These are phyloP conservation scores for Parnassius smintheus DNA, from an alignment of 2,888 invertebrate genomes.

Conservation along the genomic window DNA sequence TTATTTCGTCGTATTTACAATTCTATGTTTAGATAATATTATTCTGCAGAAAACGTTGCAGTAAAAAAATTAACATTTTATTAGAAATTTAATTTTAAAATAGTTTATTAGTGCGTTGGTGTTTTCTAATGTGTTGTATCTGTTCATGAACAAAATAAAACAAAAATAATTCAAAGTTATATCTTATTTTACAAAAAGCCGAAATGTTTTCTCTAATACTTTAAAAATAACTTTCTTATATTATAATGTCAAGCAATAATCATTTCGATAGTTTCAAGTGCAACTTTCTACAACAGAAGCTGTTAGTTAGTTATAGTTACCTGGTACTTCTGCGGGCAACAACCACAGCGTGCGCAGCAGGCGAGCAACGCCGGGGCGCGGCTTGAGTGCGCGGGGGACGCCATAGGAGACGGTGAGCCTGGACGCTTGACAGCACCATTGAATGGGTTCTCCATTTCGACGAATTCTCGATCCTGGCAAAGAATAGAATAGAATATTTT, in stretches of 20 bases:
- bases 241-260: too few species aligned
- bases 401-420: conserved; percentile 92
- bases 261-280: neutral
- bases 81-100: too few species aligned
- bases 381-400: conserved; percentile 92
- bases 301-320: conserved; percentile 64
- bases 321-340: conserved; percentile 94
- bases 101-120: conserved; percentile 4
- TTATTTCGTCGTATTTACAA: too few species aligned
- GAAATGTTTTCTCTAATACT: too few species aligned
- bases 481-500: too few species aligned
- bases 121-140: neutral
- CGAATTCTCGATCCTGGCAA: conserved; percentile 95
- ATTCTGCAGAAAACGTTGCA: too few species aligned
- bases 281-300: neutral
- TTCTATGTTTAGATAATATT: too few species aligned
- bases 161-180: too few species aligned
- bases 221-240: too few species aligned
- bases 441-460: conserved; percentile 96
- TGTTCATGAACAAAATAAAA: too few species aligned
- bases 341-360: conserved; percentile 92
- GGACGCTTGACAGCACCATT: conserved; percentile 97
- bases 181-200: too few species aligned
- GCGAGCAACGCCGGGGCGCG: conserved; percentile 88
- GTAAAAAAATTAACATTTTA: too few species aligned